A percentile compares a stretch with the other conserved stretches of the same genome.
Conservation (phyloP, 2,888 invertebrate genomes). For the Nomada hirtipes region DNA sequence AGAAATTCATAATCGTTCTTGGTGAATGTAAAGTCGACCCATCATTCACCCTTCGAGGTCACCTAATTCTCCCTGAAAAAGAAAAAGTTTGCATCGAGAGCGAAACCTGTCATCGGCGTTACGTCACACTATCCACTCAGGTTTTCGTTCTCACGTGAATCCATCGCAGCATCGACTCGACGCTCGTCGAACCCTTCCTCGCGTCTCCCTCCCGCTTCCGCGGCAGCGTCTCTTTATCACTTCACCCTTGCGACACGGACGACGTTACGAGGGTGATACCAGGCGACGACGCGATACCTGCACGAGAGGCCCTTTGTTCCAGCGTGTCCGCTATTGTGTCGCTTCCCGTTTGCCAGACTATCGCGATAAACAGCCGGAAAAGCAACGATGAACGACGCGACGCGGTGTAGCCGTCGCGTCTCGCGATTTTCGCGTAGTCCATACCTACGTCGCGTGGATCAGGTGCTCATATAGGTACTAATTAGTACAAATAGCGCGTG, state of each 20-base stretch:
- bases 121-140: slow-evolving; percentile 39
- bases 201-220: slow-evolving; percentile 30
- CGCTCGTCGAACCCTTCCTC: slow-evolving; percentile 37
- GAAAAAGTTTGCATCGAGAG: too few relatives aligned
- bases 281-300: slow-evolving; percentile 63
- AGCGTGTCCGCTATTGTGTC: slow-evolving; percentile 70
- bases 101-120: background rate
- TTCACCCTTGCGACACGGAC: slow-evolving; percentile 60
- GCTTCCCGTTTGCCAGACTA: slow-evolving; percentile 77
- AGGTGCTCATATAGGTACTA: slow-evolving; percentile 37
- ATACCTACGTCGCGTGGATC: slow-evolving; percentile 19
- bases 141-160: slow-evolving; percentile 53
- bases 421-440: slow-evolving; percentile 49
- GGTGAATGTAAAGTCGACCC: too few relatives aligned
- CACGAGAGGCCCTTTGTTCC: slow-evolving; percentile 72
- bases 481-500: slow-evolving; percentile 52
- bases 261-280: slow-evolving; percentile 70
- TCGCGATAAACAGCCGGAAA: slow-evolving; percentile 80
- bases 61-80: too few relatives aligned
- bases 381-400: slow-evolving; percentile 75
- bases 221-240: slow-evolving; percentile 66
- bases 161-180: slow-evolving; percentile 63
- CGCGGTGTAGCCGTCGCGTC: slow-evolving; percentile 43
- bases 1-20: too few relatives aligned
- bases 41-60: too few relatives aligned